These are phyloP conservation scores for Bufotes viridis DNA, from an alignment of 2,797 vertebrate genomes.

Conservation along the genomic window DNA sequence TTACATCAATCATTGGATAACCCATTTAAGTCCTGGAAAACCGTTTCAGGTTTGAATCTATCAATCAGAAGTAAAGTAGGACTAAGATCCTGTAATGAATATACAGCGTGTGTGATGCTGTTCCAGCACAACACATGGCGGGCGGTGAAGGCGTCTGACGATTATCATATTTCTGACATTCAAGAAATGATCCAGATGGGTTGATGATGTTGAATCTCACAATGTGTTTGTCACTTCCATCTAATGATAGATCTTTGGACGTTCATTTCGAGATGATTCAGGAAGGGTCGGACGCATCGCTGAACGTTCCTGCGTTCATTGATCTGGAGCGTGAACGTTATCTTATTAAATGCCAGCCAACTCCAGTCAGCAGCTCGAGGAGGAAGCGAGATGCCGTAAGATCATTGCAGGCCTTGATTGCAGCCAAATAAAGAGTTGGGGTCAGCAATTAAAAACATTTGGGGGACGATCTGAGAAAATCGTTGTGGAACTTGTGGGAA, in stretches of 20 bases:
- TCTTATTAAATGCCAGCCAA: constrained; percentile 14
- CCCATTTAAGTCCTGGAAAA: no score
- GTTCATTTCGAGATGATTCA: background rate
- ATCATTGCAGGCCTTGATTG: background rate
- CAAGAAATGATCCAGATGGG: background rate
- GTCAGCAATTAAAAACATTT: background rate
- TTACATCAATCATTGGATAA: no score
- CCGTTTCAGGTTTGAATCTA: background rate
- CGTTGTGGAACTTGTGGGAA: background rate
- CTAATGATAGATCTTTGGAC: background rate
- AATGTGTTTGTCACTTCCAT: constrained; percentile 2
- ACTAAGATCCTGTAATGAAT: background rate
- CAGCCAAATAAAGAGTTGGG: background rate
- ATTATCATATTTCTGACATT: constrained; percentile 5
- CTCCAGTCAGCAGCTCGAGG: background rate
- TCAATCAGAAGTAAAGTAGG: background rate
- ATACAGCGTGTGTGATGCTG: background rate
- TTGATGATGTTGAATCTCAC: background rate
- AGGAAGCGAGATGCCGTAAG: background rate
- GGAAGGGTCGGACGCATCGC: background rate
- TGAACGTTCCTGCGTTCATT: background rate
- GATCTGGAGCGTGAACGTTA: background rate
- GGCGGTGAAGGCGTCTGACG: background rate
- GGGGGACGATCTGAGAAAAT: background rate
- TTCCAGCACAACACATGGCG: background rate